These are phyloP conservation scores for Leuctra nigra DNA, from an alignment of 2,888 invertebrate genomes.

Conservation along the genomic window DNA sequence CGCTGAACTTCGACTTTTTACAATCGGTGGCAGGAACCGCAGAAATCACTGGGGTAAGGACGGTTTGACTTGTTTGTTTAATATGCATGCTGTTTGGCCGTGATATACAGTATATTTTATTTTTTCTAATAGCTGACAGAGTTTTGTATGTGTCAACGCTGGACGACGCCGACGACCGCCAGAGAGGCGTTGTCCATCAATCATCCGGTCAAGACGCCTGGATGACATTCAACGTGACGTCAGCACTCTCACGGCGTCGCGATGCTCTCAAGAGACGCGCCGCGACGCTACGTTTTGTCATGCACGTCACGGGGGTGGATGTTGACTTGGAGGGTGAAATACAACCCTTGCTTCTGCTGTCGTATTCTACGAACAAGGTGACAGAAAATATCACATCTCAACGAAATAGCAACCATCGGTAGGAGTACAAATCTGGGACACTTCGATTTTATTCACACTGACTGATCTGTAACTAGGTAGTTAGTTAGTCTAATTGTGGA, in stretches of 20 bases:
- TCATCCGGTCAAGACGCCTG: slow-evolving; percentile 11
- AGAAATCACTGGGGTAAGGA: not conserved
- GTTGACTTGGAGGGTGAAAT: not conserved
- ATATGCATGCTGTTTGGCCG: too few species aligned
- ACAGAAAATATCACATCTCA: not conserved
- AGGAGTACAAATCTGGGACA: not conserved
- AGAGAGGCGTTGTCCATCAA: slow-evolving; percentile 1
- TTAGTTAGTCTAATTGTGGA: too few species aligned
- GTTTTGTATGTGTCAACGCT: slow-evolving; percentile 7
- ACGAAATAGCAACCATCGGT: not conserved
- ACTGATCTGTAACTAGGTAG: too few species aligned
- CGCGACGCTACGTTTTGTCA: slow-evolving; percentile 10
- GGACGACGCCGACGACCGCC: not conserved
- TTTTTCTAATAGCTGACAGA: too few species aligned
- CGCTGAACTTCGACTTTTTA: slow-evolving; percentile 16
- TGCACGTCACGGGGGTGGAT: not conserved
- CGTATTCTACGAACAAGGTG: slow-evolving; percentile 14
- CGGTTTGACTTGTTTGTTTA: too few species aligned
- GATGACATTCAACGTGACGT: slow-evolving; percentile 22
- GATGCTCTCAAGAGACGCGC: not conserved
- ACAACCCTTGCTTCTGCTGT: slow-evolving; percentile 18
- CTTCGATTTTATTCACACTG: not conserved
- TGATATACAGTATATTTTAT: too few species aligned
- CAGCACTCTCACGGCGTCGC: not conserved
- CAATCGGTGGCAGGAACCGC: not conserved